Evolutionary conservation across 2,797 vertebrate species (phyloP), one percentile per base, ranked within the genome.

Genomic region (Lemur catta): DNA sequence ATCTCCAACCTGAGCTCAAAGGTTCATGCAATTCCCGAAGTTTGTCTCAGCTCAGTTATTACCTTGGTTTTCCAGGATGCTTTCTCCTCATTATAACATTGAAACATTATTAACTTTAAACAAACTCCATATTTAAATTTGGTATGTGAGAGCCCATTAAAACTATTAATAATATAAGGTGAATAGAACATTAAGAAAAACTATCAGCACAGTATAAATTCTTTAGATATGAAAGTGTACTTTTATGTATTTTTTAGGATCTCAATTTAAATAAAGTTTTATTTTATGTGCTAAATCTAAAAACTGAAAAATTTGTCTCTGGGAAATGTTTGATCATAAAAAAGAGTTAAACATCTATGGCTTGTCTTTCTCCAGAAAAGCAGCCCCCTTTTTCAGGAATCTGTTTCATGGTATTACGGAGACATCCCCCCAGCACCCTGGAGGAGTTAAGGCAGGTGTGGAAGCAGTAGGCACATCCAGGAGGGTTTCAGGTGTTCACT

Each of bases 191-290:
- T 69, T 57, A 59, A 69, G 30, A 80, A 72, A 13, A 41, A n/a
- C 41, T 91, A 84, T 63, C 38, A 78, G 61, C 8, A 67, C 46
- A 67, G n/a, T 7, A 6, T 50, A 79, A 55, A 72, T 75, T 75
- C 26, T 59, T 65, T 55, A 76, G 20, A 8, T 48, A 88, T 33
- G 14, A 75, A 26, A 24, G 15, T 18, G 0, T 69, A 43, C n/a
- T 55, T 93, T 33, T 17, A 48, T 35, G 13, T 35, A n/a, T 55
- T 43, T 94, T 94, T 75, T 35, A 69, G 72, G 95, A 55, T 61
- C 75, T 89, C 52, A 30, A 41, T 69, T 80, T 87, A 93, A 91
- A 67, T 84, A 65, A 81, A 59, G 76, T 46, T 26, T 82, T 22
- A 50, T 76, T 72, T n/a, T 33, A 48, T 35, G 18, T 52, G n/a